A percentile compares a stretch with the other conserved stretches of the same genome.
Evolutionary conservation across 2,113 vertebrate genomes (phyloP).

Genomic region (Antennarius striatus): DNA sequence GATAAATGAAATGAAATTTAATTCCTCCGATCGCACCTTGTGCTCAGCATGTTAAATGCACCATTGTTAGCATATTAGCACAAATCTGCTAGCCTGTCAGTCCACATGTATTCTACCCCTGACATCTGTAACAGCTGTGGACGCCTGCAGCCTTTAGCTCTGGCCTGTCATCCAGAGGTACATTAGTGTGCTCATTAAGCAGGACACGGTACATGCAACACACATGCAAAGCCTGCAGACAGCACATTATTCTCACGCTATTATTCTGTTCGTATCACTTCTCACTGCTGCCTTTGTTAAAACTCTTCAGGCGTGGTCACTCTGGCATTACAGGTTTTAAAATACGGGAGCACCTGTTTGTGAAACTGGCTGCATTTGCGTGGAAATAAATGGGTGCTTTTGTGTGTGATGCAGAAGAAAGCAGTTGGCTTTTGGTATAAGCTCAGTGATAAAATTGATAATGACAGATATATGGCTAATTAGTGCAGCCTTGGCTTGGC

Average conservation of each 20-base stretch:
- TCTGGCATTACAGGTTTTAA: not conserved
- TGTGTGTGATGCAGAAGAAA: conserved; percentile 33
- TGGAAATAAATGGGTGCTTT: conserved; percentile 6
- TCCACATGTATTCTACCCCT: not conserved
- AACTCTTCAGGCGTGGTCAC: not conserved
- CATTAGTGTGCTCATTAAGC: conserved; percentile 45
- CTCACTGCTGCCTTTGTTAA: conserved; percentile 6
- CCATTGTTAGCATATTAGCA: too few relatives aligned
- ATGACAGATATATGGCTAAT: conserved; percentile 73
- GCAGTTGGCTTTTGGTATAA: conserved; percentile 28
- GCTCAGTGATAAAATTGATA: conserved; percentile 59
- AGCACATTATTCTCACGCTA: not conserved
- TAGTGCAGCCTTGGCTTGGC: conserved; percentile 59
- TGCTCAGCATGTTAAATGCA: too few relatives aligned
- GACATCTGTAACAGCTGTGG: conserved; percentile 58
- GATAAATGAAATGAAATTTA: too few relatives aligned
- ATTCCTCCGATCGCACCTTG: too few relatives aligned
- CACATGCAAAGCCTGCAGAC: conserved; percentile 11
- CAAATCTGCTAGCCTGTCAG: too few relatives aligned
- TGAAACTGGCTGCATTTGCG: not conserved
- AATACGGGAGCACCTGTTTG: conserved; percentile 4
- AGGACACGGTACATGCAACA: conserved; percentile 23
- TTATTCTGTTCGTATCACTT: not conserved
- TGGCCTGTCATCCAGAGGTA: conserved; percentile 57
- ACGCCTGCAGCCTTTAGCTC: conserved; percentile 59